Conservation (phyloP, 2,888 invertebrate genomes). For the Falcaria lacertinaria region DNA sequence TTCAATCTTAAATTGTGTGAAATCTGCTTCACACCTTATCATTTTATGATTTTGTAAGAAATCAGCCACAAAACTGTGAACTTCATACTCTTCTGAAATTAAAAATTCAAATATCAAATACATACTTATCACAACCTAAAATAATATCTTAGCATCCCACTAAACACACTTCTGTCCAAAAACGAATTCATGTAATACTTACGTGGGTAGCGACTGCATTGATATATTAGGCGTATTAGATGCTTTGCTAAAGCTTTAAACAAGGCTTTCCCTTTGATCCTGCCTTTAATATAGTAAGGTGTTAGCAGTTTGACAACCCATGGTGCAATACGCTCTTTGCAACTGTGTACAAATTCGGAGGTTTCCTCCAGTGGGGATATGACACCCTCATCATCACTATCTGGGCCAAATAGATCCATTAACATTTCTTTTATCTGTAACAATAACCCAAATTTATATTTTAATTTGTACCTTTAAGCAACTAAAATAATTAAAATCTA, state of each 20-base stretch:
- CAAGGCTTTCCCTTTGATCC: conserved; percentile 78
- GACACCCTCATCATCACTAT: conserved; percentile 73
- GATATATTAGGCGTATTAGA: conserved; percentile 78
- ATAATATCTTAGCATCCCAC: too few species aligned
- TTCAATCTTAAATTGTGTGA: conserved; percentile 57
- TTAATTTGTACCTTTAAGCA: too few species aligned
- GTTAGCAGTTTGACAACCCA: conserved; percentile 82
- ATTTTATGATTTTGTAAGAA: conserved; percentile 72
- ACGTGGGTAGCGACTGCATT: conserved; percentile 79
- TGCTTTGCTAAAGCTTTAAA: conserved; percentile 82
- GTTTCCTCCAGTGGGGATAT: conserved; percentile 75
- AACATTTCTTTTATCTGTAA: conserved; percentile 67
- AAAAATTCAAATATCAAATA: conserved; percentile 4
- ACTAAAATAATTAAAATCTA: background rate
- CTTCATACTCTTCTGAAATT: conserved; percentile 76
- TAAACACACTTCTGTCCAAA: too few species aligned
- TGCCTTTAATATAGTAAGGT: conserved; percentile 80
- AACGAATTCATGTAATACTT: too few species aligned
- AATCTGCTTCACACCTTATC: conserved; percentile 76
- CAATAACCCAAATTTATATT: conserved; percentile 11
- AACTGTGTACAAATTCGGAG: conserved; percentile 71
- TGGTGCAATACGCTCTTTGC: conserved; percentile 80
- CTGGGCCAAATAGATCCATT: conserved; percentile 69
- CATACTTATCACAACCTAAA: too few species aligned
- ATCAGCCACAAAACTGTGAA: conserved; percentile 68